Evolutionary conservation across 1,140 invertebrate species (phyloP).

Genomic region (Cotesia glomerata): DNA sequence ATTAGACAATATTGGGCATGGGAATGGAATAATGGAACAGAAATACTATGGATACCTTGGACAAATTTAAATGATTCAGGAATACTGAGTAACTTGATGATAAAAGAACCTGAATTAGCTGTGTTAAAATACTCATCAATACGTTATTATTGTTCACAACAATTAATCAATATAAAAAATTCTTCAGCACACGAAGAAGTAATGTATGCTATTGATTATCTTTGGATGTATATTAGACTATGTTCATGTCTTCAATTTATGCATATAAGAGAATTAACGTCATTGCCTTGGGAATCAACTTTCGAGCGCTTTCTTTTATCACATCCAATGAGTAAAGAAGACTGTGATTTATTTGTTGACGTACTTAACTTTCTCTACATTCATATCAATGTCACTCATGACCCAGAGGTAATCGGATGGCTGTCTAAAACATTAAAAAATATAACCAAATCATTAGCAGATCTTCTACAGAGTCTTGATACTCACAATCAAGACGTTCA

Average conservation of each 20-base stretch:
- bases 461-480: conserved; percentile 46
- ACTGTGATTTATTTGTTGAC: conserved; percentile 65
- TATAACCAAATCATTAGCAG: conserved; percentile 49
- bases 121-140: conserved; percentile 60
- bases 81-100: conserved; percentile 49
- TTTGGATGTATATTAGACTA: conserved; percentile 64
- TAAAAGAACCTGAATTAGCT: conserved; percentile 59
- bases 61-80: conserved; percentile 37
- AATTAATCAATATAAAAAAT: conserved; percentile 68
- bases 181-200: conserved; percentile 67
- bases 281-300: conserved; percentile 67
- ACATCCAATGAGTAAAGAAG: conserved; percentile 67
- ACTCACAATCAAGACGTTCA: conserved; percentile 50
- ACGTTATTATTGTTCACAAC: conserved; percentile 59
- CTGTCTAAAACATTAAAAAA: conserved; percentile 47
- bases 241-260: conserved; percentile 38
- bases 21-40: conserved; percentile 60
- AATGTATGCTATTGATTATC: conserved; percentile 59
- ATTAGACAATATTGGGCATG: conserved; percentile 53
- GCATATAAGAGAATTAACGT: conserved; percentile 54
- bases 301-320: conserved; percentile 67
- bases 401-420: conserved; percentile 42
- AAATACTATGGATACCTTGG: conserved; percentile 46
- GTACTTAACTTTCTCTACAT: conserved; percentile 66
- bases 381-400: conserved; percentile 51